A percentile compares a stretch with the other conserved stretches of the same genome.
phyloP scores from a whole-genome alignment of 2,888 invertebrate species.

The Orgyia antiqua region DNA sequence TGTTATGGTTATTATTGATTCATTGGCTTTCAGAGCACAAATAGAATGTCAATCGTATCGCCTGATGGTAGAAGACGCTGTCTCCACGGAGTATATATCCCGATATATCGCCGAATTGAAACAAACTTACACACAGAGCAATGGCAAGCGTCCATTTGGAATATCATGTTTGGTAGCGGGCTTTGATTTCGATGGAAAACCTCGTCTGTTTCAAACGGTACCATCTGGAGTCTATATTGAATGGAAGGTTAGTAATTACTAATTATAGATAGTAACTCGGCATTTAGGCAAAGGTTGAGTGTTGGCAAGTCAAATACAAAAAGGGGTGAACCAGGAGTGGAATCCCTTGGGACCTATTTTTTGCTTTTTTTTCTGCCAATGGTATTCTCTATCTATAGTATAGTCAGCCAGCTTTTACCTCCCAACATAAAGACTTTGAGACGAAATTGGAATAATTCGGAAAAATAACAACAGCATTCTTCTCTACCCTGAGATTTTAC shows the following conservation, averaged over 20 bases:
- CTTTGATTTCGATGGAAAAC: slow-evolving; percentile 94
- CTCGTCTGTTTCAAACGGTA: slow-evolving; percentile 97
- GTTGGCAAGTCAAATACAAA: no score
- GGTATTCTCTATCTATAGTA: no score
- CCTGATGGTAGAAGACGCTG: slow-evolving; percentile 96
- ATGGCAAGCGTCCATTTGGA: slow-evolving; percentile 97
- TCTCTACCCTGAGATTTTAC: no score
- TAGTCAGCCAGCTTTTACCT: no score
- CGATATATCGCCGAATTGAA: slow-evolving; percentile 82
- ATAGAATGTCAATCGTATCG: slow-evolving; percentile 98
- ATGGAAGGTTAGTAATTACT: slow-evolving; percentile 86
- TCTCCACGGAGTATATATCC: slow-evolving; percentile 95
- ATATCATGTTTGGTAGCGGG: slow-evolving; percentile 97
- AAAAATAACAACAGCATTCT: no score
- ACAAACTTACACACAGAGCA: slow-evolving; percentile 97
- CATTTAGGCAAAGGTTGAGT: no score
- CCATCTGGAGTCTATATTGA: slow-evolving; percentile 98
- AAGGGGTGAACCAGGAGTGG: no score
- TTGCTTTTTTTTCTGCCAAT: no score
- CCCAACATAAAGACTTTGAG: no score
- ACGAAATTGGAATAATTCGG: no score
- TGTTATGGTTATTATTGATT: background rate
- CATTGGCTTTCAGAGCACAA: slow-evolving; percentile 81
- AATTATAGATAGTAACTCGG: no score
- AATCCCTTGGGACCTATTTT: no score